Evolutionary conservation across 2,888 invertebrate genomes (phyloP).

Genomic region (Pharmacophagus antenor): DNA sequence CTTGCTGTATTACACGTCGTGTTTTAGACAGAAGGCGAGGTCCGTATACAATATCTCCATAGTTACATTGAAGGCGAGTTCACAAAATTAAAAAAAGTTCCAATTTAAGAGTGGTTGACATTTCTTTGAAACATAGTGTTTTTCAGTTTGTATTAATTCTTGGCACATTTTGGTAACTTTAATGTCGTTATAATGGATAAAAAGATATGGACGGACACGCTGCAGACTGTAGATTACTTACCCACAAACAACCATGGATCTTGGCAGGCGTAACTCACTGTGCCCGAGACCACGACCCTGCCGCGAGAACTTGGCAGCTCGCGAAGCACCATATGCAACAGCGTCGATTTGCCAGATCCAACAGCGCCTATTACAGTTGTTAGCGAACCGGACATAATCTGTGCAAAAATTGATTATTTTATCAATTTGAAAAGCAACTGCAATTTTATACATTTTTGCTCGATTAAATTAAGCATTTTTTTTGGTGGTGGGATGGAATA

Average conservation of each 20-base stretch:
- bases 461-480: no score
- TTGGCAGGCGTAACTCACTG: conserved; percentile 88
- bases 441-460: no score
- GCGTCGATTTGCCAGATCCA: conserved; percentile 81
- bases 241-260: conserved; percentile 90
- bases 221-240: conserved; percentile 41
- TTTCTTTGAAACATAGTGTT: background rate
- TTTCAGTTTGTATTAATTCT: background rate
- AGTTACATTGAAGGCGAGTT: no score
- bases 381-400: conserved; percentile 64
- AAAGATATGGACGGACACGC: no score
- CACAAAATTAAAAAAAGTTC: no score
- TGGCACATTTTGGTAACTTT: background rate
- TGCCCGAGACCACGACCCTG: conserved; percentile 81
- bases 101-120: no score
- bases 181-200: no score
- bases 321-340: conserved; percentile 85
- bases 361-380: conserved; percentile 84
- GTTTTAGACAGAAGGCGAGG: no score
- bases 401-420: conserved; percentile 12
- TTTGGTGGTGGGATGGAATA: no score
- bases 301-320: conserved; percentile 87
- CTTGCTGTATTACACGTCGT: no score
- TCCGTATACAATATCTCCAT: no score
- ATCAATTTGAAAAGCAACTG: background rate